These are phyloP conservation scores for Camponotus vicinus DNA, from an alignment of 1,140 invertebrate species.

Conservation along the genomic window DNA sequence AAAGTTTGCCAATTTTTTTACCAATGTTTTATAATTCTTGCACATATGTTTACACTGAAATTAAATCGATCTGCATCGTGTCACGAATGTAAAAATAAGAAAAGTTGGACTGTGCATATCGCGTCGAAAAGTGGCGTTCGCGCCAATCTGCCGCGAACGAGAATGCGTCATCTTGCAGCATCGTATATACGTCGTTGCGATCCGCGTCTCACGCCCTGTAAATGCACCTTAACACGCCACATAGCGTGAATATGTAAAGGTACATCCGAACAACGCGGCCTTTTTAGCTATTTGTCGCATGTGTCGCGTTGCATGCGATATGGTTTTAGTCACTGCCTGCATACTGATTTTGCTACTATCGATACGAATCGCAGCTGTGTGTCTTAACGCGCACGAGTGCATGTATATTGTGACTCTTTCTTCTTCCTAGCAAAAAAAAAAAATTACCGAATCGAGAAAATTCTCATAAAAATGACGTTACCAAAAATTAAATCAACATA, in stretches of 20 bases:
- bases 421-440: not conserved
- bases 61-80: not conserved
- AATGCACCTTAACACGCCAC: constrained; percentile 39
- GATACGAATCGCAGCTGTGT: constrained; percentile 28
- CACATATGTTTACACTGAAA: not conserved
- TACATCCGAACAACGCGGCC: constrained; percentile 31
- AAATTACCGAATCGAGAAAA: not conserved
- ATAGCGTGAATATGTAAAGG: constrained; percentile 53
- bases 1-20: not conserved
- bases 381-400: constrained; percentile 12
- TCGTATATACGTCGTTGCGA: not conserved
- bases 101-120: not conserved
- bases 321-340: constrained; percentile 32
- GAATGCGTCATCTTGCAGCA: constrained; percentile 15
- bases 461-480: not conserved
- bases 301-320: constrained; percentile 30
- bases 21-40: not conserved
- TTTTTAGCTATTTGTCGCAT: constrained; percentile 45
- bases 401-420: not conserved
- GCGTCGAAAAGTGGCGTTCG: constrained; percentile 7
- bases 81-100: not conserved
- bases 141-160: not conserved
- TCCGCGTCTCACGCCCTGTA: constrained; percentile 7
- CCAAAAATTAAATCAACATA: not conserved
- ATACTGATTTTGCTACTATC: constrained; percentile 33